phyloP scores from a whole-genome alignment of 2,888 invertebrate species.

The Yponomeuta plumbellus region DNA sequence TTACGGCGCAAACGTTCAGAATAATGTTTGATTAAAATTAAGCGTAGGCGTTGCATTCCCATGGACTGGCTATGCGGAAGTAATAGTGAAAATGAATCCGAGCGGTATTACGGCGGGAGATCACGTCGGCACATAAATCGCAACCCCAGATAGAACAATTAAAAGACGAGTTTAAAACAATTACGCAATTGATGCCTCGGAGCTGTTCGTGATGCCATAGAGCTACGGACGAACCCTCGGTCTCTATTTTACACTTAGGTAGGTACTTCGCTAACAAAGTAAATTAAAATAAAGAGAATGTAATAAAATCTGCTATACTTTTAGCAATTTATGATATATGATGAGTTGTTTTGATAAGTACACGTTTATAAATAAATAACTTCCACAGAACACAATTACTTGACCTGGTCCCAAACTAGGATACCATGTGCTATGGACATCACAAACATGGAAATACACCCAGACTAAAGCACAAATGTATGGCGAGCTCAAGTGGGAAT shows the following conservation, averaged over 20 bases:
- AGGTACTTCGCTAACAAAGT: background rate
- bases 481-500: too few species aligned
- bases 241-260: background rate
- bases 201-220: conserved; percentile 60
- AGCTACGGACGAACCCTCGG: conserved; percentile 32
- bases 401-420: too few species aligned
- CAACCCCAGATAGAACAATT: conserved; percentile 73
- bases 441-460: too few species aligned
- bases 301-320: background rate
- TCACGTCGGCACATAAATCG: conserved; percentile 73
- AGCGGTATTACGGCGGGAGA: conserved; percentile 60
- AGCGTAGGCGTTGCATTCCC: conserved; percentile 65
- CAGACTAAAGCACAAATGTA: too few species aligned
- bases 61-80: conserved; percentile 63
- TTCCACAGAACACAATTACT: too few species aligned
- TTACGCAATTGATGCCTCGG: conserved; percentile 67
- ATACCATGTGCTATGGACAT: too few species aligned
- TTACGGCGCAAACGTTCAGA: conserved; percentile 9
- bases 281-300: background rate
- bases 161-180: conserved; percentile 76
- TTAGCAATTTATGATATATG: background rate
- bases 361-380: background rate
- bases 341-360: background rate
- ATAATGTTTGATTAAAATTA: conserved; percentile 27
- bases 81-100: conserved; percentile 66